Evolutionary conservation across 2,888 invertebrate species (phyloP).

Genomic region (Erebia palarica): DNA sequence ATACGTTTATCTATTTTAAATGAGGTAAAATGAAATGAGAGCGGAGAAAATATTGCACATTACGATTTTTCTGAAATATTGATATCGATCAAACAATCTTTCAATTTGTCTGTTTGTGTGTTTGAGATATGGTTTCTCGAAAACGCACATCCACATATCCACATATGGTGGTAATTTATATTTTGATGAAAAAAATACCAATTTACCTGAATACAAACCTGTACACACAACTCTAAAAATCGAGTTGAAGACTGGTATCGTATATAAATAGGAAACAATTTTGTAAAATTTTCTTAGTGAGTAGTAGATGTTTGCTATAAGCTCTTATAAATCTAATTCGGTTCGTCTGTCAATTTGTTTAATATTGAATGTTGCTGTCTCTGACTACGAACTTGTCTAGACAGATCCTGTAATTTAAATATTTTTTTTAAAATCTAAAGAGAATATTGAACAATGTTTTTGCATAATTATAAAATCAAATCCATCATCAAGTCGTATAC

Average conservation of each 20-base stretch:
- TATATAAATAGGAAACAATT: slow-evolving; percentile 35
- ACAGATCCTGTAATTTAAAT: background rate
- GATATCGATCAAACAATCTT: too few species aligned
- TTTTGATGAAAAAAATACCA: too few species aligned
- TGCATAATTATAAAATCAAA: background rate
- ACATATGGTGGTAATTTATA: too few species aligned
- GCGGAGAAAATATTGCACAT: too few species aligned
- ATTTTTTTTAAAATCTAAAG: background rate
- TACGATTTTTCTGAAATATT: too few species aligned
- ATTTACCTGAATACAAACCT: too few species aligned
- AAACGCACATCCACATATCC: too few species aligned
- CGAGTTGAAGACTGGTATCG: slow-evolving; percentile 24
- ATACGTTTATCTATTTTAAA: too few species aligned
- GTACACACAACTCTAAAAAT: background rate
- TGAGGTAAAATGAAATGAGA: too few species aligned
- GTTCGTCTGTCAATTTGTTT: slow-evolving; percentile 37
- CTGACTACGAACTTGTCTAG: slow-evolving; percentile 9
- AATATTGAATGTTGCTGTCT: slow-evolving; percentile 46
- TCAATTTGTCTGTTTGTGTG: too few species aligned
- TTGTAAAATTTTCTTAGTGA: slow-evolving; percentile 43
- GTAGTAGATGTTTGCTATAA: slow-evolving; percentile 40
- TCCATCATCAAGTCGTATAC: background rate
- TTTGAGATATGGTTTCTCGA: too few species aligned
- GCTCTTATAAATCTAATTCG: slow-evolving; percentile 42
- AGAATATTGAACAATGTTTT: background rate